These are phyloP conservation scores for Sisyra nigra DNA, from an alignment of 2,888 invertebrate species.

Conservation along the genomic window DNA sequence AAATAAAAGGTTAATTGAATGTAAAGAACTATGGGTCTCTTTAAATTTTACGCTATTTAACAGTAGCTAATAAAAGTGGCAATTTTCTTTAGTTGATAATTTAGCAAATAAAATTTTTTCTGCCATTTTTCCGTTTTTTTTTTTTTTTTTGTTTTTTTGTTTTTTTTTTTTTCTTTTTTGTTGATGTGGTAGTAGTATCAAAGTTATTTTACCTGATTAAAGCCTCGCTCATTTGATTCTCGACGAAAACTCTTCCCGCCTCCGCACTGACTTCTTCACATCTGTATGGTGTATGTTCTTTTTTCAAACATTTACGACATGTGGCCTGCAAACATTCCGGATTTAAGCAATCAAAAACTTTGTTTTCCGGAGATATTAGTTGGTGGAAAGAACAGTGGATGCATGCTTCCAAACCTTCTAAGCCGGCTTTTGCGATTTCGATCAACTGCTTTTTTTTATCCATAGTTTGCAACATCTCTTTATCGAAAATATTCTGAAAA, in stretches of 20 bases:
- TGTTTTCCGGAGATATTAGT: constrained; percentile 27
- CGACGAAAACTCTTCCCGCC: constrained; percentile 30
- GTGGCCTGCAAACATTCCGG: constrained; percentile 38
- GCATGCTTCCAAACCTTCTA: constrained; percentile 35
- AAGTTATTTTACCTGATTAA: constrained; percentile 27
- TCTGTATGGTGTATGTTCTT: constrained; percentile 33
- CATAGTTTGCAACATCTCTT: no score
- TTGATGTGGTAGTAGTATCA: no score
- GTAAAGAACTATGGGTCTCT: no score
- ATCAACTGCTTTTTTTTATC: constrained; percentile 14
- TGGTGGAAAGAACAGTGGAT: constrained; percentile 40
- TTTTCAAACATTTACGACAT: constrained; percentile 34
- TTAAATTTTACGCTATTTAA: no score
- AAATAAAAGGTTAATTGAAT: no score
- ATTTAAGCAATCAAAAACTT: constrained; percentile 35
- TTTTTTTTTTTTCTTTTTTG: no score
- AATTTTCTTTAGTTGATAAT: no score
- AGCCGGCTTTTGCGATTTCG: constrained; percentile 34
- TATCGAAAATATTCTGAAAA: no score
- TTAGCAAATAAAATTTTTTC: no score
- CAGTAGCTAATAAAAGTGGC: no score
- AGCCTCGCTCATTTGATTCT: constrained; percentile 36
- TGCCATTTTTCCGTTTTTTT: no score
- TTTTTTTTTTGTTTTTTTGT: no score
- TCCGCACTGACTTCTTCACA: constrained; percentile 32